A percentile compares a stretch with the other conserved stretches of the same genome.
Conservation (phyloP, 2,113 vertebrate species). For the Cinclus mexicanus region DNA sequence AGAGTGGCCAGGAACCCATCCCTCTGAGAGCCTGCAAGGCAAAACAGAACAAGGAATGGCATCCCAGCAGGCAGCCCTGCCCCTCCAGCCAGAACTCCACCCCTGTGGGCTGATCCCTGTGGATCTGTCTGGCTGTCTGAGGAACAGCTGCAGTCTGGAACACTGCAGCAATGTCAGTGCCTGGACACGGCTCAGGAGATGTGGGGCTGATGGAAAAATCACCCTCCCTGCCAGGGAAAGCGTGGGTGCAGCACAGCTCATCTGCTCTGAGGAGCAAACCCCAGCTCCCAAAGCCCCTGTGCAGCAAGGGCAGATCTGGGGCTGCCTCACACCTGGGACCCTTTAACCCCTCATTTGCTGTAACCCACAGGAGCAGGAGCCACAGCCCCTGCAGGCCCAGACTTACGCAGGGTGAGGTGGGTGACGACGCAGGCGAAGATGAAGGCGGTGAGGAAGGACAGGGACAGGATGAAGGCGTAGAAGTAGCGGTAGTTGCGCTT, state of each 20-base stretch:
- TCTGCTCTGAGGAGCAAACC: not conserved
- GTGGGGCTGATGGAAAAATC: not conserved
- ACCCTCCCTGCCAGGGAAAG: not conserved
- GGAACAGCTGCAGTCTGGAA: not conserved
- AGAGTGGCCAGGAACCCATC: slow-evolving; percentile 82
- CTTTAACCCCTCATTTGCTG: accelerated
- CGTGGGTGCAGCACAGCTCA: not conserved
- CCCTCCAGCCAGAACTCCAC: not conserved
- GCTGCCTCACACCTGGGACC: not conserved
- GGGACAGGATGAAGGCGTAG: slow-evolving; percentile 95
- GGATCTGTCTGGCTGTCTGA: not conserved
- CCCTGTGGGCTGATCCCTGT: accelerated
- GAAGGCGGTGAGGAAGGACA: slow-evolving; percentile 95
- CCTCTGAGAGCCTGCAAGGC: slow-evolving; percentile 83
- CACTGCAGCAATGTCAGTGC: accelerated
- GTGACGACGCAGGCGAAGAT: slow-evolving; percentile 95
- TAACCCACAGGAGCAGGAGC: no score
- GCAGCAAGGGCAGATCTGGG: accelerated
- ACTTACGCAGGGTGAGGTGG: slow-evolving; percentile 85
- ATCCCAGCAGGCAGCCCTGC: not conserved
- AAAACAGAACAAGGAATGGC: not conserved
- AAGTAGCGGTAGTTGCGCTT: slow-evolving; percentile 97
- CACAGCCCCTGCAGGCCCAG: no score
- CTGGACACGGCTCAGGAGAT: not conserved
- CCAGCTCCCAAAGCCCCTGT: not conserved